Evolutionary conservation across 2,797 vertebrate species (phyloP), one percentile per base, ranked within the genome.

Genomic region (Cyprinella venusta): DNA sequence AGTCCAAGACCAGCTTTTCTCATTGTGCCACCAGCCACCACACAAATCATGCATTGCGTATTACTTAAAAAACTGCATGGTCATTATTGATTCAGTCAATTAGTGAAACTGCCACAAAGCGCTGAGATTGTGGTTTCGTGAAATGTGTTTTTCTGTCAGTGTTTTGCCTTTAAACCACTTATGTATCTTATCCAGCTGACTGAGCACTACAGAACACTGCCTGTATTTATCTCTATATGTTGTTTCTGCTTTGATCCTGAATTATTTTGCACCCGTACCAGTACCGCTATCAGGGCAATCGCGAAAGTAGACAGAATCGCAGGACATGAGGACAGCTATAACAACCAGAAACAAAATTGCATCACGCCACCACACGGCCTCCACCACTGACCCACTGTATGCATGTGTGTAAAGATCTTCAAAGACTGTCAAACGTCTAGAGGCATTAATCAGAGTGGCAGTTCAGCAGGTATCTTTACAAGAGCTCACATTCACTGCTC

Each of bases 301-400:
- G 24, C 21, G 2, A 68, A 59, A 63, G 26, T 50, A 61, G 42
- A 71, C 65, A 61, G 24, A 68, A 83, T 63, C 19, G 30, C 75
- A 71, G 54, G 65, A 69, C 40, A 24, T 24, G 40, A 38, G 26
- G 52, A 78, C 80, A 79, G 76, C 67, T 70, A 21, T 45, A 77
- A 69, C 70, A 87, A 82, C 81, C 83, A 71, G 75, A 87, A 85
- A 81, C 83, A 84, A 79, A 56, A 86, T 82, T 19, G 63, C 59
- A 76, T 63, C 80, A 76, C 42, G 72, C 52, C 52, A 79, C 59
- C 79, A 80, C 67, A 74, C 19, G 78, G 82, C 69, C 81, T 84
- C 74, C 33, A 79, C 21, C 30, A 69, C 50, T 88, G 84, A 89
- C 48, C 85, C 79, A 65, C 65, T 79, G 76, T 68, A 80, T 78